Conservation (phyloP, 2,888 invertebrate species). For the Meloe dianella region DNA sequence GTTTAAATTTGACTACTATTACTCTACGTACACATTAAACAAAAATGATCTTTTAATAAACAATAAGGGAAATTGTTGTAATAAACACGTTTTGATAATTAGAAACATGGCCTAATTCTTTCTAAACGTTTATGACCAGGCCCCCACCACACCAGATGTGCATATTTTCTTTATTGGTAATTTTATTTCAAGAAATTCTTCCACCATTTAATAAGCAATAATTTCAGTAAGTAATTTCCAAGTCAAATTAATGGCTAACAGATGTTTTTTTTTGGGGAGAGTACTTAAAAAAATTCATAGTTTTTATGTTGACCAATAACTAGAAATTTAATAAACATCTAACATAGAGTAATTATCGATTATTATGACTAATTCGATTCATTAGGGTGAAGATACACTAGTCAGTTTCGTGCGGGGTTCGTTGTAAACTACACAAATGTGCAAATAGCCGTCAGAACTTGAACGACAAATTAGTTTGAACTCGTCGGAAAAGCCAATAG, state of each 20-base stretch:
- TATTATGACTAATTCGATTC: too few species aligned
- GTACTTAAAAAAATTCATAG: neutral
- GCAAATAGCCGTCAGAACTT: too few species aligned
- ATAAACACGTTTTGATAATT: constrained; percentile 7
- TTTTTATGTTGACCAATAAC: too few species aligned
- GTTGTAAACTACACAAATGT: too few species aligned
- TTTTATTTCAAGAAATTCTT: constrained; percentile 1
- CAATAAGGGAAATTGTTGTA: neutral
- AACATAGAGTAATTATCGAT: too few species aligned
- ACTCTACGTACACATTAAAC: too few species aligned
- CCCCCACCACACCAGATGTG: constrained; percentile 4
- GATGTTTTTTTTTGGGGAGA: neutral
- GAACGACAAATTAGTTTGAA: too few species aligned
- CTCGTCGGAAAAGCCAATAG: too few species aligned
- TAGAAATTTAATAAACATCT: too few species aligned
- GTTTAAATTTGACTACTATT: neutral
- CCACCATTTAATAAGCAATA: constrained; percentile 6
- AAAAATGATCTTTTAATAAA: constrained; percentile 1
- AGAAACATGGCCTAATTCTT: neutral
- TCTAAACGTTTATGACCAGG: neutral
- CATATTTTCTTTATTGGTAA: constrained; percentile 1
- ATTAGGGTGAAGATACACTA: too few species aligned
- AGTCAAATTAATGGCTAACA: neutral
- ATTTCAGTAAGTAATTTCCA: neutral
- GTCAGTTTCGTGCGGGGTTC: too few species aligned